These are phyloP conservation scores for Campopleginae sp. DNA, from an alignment of 2,888 invertebrate species.

Conservation along the genomic window DNA sequence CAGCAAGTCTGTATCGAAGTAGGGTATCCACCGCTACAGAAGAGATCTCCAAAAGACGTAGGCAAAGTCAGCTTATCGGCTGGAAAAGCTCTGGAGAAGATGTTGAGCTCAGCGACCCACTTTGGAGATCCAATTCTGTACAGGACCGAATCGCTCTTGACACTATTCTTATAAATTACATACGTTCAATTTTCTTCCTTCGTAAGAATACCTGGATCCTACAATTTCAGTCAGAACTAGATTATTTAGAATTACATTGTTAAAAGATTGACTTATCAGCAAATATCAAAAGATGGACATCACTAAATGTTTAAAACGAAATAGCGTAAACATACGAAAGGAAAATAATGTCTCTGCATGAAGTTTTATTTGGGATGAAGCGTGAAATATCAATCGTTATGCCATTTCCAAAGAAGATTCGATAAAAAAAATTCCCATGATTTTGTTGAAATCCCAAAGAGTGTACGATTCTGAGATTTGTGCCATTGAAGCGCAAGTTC, in stretches of 20 bases:
- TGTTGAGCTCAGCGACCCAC: slow-evolving; percentile 27
- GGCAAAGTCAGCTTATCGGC: slow-evolving; percentile 51
- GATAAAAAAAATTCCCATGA: too few species aligned
- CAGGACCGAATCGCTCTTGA: slow-evolving; percentile 1
- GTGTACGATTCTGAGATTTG: not conserved
- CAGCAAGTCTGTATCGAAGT: slow-evolving; percentile 26
- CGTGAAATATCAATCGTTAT: too few species aligned
- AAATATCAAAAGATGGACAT: not conserved
- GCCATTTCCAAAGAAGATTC: too few species aligned
- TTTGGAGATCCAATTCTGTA: slow-evolving; percentile 24
- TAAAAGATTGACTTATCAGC: not conserved
- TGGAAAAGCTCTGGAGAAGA: slow-evolving; percentile 29
- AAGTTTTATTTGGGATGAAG: too few species aligned
- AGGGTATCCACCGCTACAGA: slow-evolving; percentile 9
- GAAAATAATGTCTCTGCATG: not conserved
- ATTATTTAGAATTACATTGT: not conserved
- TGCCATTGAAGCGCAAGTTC: not conserved
- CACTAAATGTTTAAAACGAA: not conserved
- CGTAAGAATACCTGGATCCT: not conserved
- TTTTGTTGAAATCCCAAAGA: not conserved
- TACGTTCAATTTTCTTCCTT: not conserved
- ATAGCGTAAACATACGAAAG: not conserved
- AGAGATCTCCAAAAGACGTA: slow-evolving; percentile 11
- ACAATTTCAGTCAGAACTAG: not conserved
- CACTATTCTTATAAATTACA: slow-evolving; percentile 7